Evolutionary conservation across 2,113 vertebrate species (phyloP).

Genomic region (Pelobates fuscus): DNA sequence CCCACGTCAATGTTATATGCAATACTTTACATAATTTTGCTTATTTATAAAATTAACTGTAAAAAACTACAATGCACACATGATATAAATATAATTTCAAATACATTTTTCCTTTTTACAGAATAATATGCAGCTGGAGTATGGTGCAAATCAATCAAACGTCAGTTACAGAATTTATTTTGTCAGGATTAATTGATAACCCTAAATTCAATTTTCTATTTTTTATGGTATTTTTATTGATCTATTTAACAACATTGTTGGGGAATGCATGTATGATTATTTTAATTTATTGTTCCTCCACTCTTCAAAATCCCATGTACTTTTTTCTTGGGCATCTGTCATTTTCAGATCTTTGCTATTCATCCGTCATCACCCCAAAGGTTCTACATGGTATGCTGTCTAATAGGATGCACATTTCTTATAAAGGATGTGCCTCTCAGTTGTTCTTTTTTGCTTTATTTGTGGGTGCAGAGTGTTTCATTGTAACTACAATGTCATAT

Average conservation of each 20-base stretch:
- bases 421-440: slow-evolving; percentile 23
- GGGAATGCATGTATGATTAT: slow-evolving; percentile 13
- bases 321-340: slow-evolving; percentile 23
- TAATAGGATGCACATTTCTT: neutral
- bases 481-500: slow-evolving; percentile 28
- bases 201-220: slow-evolving; percentile 4
- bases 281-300: neutral
- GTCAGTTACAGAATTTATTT: slow-evolving; percentile 11
- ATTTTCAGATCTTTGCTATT: slow-evolving; percentile 19
- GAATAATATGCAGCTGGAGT: neutral
- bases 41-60: too few relatives aligned
- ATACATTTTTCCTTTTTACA: neutral
- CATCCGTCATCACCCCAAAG: slow-evolving; percentile 23
- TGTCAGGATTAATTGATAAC: slow-evolving; percentile 15
- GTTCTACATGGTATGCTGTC: neutral
- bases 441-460: slow-evolving; percentile 33
- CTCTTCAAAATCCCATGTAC: slow-evolving; percentile 17
- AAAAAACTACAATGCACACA: too few relatives aligned
- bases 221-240: slow-evolving; percentile 2
- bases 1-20: too few relatives aligned
- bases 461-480: slow-evolving; percentile 15
- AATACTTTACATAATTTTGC: too few relatives aligned
- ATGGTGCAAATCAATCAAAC: slow-evolving; percentile 4
- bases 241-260: slow-evolving; percentile 1
- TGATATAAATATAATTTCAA: too few relatives aligned